Base-by-base conservation (phyloP, 1,140 invertebrate genomes). In the Diuraphis noxia region DNA sequence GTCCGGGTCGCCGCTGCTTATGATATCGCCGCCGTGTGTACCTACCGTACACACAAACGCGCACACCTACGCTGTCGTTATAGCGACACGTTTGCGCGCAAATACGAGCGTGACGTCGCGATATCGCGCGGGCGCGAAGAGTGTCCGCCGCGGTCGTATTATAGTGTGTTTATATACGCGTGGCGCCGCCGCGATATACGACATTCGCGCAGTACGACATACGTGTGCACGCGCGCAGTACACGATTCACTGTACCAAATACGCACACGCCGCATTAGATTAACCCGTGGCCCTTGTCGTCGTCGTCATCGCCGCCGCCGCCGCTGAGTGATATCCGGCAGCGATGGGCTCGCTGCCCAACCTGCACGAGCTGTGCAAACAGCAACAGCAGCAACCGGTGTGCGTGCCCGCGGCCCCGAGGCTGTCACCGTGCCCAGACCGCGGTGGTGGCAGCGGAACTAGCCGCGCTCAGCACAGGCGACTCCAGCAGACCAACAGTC, bases 281-380 rank as follows among this genome's bases (percentile, higher is more conserved):
- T 21, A 49, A 46, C 21, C 46, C 21, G 46, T 13, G 13, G 46
- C 17, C 46, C 17, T 46, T 3, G 17, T 46, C 21, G 46, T 49
- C 46, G 46, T 23, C 46, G 46, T 23, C 3, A 25, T 25, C 25
- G 17, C 34, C 34, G 38, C 9, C 21, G 79, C 34, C 2, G 19
- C 6, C 17, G 34, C 19, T 0, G 17, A n/a, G 43, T 0, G 34
- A 5, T 21, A 8, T 23, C 43, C 43, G 43, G n/a, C 46, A 13
- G 49, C 34, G 34, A 91, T 91, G 88, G 88, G 88, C 34, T 91
- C 88, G 72, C 77, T 91, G 43, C 88, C 88, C 49, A 91, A 91
- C n/a, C 43, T 91, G 72, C 88, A 91, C 88, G 88, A 91, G 41
- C 88, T 91, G 41, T 46, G 72, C 72, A 91, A 82, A 23, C 30